Conservation (phyloP, 2,888 invertebrate genomes). For the Imbricaverruca yamaguchii region DNA sequence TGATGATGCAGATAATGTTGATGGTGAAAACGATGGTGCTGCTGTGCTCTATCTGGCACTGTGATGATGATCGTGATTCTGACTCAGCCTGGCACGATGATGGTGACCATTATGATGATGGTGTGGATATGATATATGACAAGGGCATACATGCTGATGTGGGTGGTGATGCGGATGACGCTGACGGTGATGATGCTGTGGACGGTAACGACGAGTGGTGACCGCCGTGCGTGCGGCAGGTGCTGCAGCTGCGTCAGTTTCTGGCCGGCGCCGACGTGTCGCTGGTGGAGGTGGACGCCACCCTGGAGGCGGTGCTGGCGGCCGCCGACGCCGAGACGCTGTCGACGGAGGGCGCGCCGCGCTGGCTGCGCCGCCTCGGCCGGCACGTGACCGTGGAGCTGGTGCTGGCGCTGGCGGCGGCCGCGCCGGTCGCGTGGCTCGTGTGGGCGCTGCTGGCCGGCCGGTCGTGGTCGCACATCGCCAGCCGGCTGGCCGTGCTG, state of each 20-base stretch:
- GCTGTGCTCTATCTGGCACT: too few species aligned
- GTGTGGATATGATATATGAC: too few species aligned
- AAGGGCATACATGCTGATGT: too few species aligned
- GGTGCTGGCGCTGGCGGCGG: background rate
- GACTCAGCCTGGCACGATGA: too few species aligned
- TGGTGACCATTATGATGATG: too few species aligned
- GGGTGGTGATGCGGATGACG: too few species aligned
- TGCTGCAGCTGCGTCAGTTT: background rate
- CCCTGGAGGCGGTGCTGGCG: background rate
- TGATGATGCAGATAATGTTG: too few species aligned
- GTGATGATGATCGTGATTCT: too few species aligned
- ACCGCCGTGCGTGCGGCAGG: background rate
- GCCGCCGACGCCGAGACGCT: background rate
- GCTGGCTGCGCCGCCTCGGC: slow-evolving; percentile 7
- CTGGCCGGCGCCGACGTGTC: background rate
- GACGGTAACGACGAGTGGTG: too few species aligned
- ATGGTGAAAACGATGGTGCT: too few species aligned
- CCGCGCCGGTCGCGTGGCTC: background rate
- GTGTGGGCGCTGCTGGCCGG: background rate
- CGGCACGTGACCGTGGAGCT: background rate
- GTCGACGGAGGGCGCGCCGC: background rate
- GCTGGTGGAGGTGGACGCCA: background rate
- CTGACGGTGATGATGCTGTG: too few species aligned
- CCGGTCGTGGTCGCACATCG: background rate
- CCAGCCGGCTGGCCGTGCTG: background rate